Evolutionary conservation across 1,140 invertebrate species (phyloP).

Genomic region (Anagrus nilaparvatae): DNA sequence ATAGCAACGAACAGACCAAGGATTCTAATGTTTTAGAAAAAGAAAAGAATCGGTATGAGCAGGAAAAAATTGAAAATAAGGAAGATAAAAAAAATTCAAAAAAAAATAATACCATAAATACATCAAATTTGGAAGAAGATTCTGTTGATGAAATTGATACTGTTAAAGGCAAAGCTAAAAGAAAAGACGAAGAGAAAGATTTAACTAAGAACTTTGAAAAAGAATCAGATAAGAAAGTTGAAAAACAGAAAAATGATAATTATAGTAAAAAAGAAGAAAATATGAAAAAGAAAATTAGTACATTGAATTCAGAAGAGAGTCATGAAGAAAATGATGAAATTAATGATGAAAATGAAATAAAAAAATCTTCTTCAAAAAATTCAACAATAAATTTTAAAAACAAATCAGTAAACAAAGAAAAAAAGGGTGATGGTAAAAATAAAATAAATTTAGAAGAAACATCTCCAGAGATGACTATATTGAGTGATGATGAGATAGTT

Average conservation of each 20-base stretch:
- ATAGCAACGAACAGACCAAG: no score
- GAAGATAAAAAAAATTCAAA: no score
- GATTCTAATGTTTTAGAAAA: no score
- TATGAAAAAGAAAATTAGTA: neutral
- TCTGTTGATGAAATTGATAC: no score
- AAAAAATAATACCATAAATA: no score
- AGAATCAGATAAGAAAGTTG: neutral
- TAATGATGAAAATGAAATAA: neutral
- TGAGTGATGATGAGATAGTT: neutral
- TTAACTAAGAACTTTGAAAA: neutral
- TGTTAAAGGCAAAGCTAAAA: no score
- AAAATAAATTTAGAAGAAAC: neutral
- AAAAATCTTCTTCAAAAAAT: neutral
- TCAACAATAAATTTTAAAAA: no score
- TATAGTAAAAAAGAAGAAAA: neutral
- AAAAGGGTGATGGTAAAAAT: neutral
- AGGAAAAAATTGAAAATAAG: no score
- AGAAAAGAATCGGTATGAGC: no score
- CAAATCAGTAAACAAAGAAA: slow-evolving; percentile 2
- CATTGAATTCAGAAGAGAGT: no score
- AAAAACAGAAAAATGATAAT: neutral
- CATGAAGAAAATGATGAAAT: neutral
- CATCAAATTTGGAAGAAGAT: no score
- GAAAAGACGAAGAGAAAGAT: neutral
- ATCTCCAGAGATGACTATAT: neutral